Evolutionary conservation across 2,888 invertebrate genomes (phyloP).

Genomic region (Julus scandinavius): DNA sequence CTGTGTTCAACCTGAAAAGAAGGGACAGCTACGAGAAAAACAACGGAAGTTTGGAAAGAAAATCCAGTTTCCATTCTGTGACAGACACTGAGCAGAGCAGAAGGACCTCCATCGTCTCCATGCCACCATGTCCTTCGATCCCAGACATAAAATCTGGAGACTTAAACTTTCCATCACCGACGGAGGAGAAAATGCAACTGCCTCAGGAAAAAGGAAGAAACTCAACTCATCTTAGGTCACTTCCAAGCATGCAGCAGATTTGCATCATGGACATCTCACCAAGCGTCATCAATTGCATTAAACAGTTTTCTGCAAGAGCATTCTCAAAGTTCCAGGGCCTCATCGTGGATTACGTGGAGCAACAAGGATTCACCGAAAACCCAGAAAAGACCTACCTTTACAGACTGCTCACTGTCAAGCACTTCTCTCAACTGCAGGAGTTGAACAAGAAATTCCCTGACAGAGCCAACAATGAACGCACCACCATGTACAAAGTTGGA

Average conservation of each 20-base stretch:
- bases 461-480: not conserved
- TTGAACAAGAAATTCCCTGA: not conserved
- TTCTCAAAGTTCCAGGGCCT: not conserved
- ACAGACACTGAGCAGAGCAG: not conserved
- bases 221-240: not conserved
- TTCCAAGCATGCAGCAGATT: not conserved
- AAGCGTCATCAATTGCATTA: not conserved
- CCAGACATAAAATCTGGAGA: not conserved
- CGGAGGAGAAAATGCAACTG: not conserved
- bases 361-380: not conserved
- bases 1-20: not conserved
- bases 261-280: not conserved
- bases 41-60: not conserved
- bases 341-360: not conserved
- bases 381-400: not conserved
- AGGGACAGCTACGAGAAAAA: too few species aligned
- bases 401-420: not conserved
- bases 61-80: not conserved
- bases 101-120: not conserved
- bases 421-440: not conserved
- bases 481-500: slow-evolving; percentile 1
- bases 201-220: not conserved
- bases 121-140: not conserved
- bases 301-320: not conserved
- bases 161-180: not conserved